Evolutionary conservation across 2,113 vertebrate genomes (phyloP).

Genomic region (Ailuropoda melanoleuca): DNA sequence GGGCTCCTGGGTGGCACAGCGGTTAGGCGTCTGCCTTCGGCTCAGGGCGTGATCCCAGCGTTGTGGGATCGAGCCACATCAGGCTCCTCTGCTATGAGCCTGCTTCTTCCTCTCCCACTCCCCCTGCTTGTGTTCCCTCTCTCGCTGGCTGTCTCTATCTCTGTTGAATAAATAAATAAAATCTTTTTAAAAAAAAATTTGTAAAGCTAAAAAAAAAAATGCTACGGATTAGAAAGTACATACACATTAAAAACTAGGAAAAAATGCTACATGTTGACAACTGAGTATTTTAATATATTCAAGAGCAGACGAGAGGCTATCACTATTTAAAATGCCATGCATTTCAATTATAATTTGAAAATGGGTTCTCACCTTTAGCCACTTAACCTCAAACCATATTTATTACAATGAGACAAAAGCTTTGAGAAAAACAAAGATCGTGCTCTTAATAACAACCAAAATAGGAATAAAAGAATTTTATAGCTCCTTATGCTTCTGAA

Average conservation of each 20-base stretch:
- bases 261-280: not conserved
- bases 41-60: too few species aligned
- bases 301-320: not conserved
- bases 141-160: too few species aligned
- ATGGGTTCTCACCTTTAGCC: not conserved
- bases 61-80: too few species aligned
- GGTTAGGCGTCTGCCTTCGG: too few species aligned
- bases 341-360: constrained; percentile 53
- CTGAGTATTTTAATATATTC: not conserved
- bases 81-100: too few species aligned
- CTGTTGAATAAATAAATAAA: too few species aligned
- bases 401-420: not conserved
- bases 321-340: not conserved
- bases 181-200: too few species aligned
- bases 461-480: not conserved
- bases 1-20: too few species aligned
- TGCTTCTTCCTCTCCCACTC: too few species aligned
- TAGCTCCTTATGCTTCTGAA: not conserved
- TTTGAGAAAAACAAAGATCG: constrained; percentile 10
- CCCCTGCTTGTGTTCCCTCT: too few species aligned
- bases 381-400: constrained; percentile 6
- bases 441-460: constrained; percentile 10
- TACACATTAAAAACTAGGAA: not conserved
- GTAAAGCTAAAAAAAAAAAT: too few species aligned
- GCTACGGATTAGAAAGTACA: too few species aligned